phyloP scores from a whole-genome alignment of 2,113 vertebrate species.

The Vireo altiloquus region DNA sequence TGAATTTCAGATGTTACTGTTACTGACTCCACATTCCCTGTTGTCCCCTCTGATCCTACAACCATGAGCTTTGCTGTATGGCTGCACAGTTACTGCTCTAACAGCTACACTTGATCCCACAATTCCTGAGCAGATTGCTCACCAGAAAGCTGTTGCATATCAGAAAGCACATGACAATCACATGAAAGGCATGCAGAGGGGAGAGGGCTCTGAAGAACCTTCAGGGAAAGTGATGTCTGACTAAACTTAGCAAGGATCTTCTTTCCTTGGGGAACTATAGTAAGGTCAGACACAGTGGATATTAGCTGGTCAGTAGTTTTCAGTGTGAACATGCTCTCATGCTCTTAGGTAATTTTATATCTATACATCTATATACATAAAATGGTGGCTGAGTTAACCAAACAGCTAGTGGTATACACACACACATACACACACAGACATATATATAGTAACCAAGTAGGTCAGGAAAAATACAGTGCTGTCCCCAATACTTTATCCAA shows the following conservation, averaged over 20 bases:
- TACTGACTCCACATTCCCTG: not conserved
- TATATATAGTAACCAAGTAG: not conserved
- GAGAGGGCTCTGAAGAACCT: not conserved
- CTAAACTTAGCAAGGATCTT: not conserved
- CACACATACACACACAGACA: not conserved
- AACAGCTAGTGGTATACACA: not conserved
- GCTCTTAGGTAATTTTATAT: not conserved
- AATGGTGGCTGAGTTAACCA: not conserved
- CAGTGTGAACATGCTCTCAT: not conserved
- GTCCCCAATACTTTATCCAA: not conserved
- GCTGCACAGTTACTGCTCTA: not conserved
- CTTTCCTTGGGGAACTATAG: not conserved
- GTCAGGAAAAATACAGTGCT: not conserved
- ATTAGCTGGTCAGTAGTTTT: not conserved
- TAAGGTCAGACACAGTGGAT: not conserved
- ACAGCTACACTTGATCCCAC: not conserved
- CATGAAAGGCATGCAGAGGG: not conserved
- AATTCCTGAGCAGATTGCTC: not conserved
- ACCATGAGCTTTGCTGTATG: not conserved
- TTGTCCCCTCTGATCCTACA: not conserved
- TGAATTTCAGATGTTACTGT: not conserved
- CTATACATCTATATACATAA: not conserved
- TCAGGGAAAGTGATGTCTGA: not conserved
- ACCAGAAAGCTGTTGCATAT: not conserved
- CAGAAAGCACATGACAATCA: not conserved